Evolutionary conservation across 2,888 invertebrate species (phyloP).

Genomic region (Hemaris fuciformis): DNA sequence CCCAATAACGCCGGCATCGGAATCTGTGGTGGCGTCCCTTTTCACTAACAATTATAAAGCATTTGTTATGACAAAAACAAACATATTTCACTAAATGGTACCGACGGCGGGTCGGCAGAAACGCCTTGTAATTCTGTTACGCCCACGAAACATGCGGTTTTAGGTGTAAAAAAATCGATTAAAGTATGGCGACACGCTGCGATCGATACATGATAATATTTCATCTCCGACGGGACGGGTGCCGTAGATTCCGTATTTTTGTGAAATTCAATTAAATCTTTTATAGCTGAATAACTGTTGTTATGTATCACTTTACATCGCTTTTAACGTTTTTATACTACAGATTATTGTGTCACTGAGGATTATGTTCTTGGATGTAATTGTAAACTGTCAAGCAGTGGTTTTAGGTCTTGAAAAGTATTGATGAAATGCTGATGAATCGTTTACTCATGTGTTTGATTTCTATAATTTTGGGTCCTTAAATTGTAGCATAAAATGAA

Average conservation of each 20-base stretch:
- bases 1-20: slow-evolving; percentile 48
- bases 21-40: slow-evolving; percentile 47
- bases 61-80: slow-evolving; percentile 72
- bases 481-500: too few relatives aligned
- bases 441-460: too few relatives aligned
- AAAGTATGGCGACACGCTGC: slow-evolving; percentile 78
- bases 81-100: slow-evolving; percentile 74
- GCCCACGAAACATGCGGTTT: slow-evolving; percentile 76
- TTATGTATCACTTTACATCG: slow-evolving; percentile 67
- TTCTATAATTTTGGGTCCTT: too few relatives aligned
- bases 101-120: slow-evolving; percentile 66
- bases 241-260: slow-evolving; percentile 70
- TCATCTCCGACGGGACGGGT: slow-evolving; percentile 68
- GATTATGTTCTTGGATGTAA: slow-evolving; percentile 49
- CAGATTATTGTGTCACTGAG: slow-evolving; percentile 47
- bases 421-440: too few relatives aligned
- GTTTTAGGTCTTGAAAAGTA: slow-evolving; percentile 27
- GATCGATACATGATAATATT: slow-evolving; percentile 79
- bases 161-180: slow-evolving; percentile 82
- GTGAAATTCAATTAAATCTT: slow-evolving; percentile 77
- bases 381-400: slow-evolving; percentile 37
- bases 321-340: slow-evolving; percentile 51
- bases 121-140: slow-evolving; percentile 72
- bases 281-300: slow-evolving; percentile 64
- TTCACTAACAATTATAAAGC: slow-evolving; percentile 54